Evolutionary conservation across 2,888 invertebrate species (phyloP).

Genomic region (Phorcus lineatus): DNA sequence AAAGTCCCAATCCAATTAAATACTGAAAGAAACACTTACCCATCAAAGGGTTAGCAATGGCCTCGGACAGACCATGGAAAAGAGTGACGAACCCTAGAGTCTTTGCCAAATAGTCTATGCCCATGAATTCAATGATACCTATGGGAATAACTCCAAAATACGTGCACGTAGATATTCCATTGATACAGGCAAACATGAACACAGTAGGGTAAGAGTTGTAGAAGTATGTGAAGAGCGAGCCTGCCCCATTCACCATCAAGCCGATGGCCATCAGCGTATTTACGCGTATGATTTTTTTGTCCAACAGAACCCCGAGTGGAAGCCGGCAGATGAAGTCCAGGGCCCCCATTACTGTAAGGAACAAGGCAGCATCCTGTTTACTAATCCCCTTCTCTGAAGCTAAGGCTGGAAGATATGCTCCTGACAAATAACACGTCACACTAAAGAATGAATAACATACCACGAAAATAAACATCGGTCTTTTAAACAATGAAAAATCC

Average conservation of each 20-base stretch:
- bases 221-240: neutral
- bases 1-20: too few relatives aligned
- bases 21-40: too few relatives aligned
- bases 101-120: neutral
- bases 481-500: neutral
- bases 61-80: neutral
- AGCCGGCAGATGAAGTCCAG: neutral
- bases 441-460: neutral
- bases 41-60: neutral
- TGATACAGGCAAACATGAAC: neutral
- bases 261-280: neutral
- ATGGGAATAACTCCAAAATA: neutral
- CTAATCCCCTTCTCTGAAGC: neutral
- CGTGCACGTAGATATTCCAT: neutral
- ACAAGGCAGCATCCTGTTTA: neutral
- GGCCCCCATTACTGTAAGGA: neutral
- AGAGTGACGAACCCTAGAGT: neutral
- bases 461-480: neutral
- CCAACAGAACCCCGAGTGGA: neutral
- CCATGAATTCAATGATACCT: neutral
- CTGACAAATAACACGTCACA: neutral
- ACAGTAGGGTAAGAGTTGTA: neutral
- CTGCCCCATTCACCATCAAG: neutral
- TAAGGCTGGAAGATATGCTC: neutral
- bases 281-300: neutral